A percentile compares a stretch with the other conserved stretches of the same genome.
Evolutionary conservation across 2,797 vertebrate genomes (phyloP).

Genomic region (Eupleurogrammus muticus): DNA sequence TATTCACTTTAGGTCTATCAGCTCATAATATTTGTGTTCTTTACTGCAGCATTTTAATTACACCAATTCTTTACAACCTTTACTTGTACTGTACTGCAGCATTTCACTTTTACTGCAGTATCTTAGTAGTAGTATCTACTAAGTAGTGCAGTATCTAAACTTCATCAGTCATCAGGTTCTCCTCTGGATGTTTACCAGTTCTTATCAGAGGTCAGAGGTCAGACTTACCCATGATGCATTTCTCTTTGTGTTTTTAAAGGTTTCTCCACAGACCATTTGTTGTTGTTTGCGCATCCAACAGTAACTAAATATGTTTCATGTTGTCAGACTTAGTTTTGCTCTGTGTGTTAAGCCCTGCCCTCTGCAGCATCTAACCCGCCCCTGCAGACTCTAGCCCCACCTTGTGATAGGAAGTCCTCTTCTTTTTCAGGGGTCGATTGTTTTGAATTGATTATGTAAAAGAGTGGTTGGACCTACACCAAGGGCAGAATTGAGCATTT

Average conservation of each 20-base stretch:
- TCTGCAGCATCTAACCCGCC: background rate
- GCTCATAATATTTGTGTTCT: too few species aligned
- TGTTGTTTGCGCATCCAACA: background rate
- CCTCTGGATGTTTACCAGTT: background rate
- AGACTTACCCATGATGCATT: conserved; percentile 31
- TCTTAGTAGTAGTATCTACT: too few species aligned
- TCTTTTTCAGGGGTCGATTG: too few species aligned
- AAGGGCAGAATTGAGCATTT: too few species aligned
- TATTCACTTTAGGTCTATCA: too few species aligned
- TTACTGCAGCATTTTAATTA: too few species aligned
- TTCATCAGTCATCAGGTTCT: background rate
- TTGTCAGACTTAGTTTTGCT: background rate
- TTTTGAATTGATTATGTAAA: background rate
- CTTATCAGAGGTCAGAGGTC: conserved; percentile 9
- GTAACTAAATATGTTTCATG: background rate
- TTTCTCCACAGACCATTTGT: background rate
- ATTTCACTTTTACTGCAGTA: too few species aligned
- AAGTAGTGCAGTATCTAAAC: too few species aligned
- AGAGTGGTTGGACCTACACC: too few species aligned
- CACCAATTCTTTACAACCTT: too few species aligned
- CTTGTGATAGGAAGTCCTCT: too few species aligned
- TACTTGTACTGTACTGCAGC: too few species aligned
- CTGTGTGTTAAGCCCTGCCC: conserved; percentile 4
- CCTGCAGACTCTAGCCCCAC: background rate
- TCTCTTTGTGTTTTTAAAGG: background rate